A percentile compares a stretch with the other conserved stretches of the same genome.
These are phyloP conservation scores for Zingel zingel DNA, from an alignment of 2,113 vertebrate species.

Conservation along the genomic window DNA sequence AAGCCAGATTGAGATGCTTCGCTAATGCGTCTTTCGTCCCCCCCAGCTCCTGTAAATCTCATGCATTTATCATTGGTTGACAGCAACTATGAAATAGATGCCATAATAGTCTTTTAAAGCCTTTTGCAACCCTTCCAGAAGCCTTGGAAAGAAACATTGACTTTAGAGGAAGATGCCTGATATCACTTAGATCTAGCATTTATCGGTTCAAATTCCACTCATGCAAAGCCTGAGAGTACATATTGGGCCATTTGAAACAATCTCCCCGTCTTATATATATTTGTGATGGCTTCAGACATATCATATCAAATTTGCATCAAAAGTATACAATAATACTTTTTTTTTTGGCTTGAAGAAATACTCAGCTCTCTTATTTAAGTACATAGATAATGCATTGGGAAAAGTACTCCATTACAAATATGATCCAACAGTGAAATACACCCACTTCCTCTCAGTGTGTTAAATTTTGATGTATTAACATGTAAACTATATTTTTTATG, in stretches of 20 bases:
- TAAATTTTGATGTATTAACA: slow-evolving; percentile 19
- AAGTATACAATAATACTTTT: neutral
- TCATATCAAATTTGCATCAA: neutral
- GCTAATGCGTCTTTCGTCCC: slow-evolving; percentile 30
- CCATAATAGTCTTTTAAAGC: slow-evolving; percentile 60
- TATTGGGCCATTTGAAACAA: slow-evolving; percentile 22
- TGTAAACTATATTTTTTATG: neutral
- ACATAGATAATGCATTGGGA: neutral
- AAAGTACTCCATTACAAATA: slow-evolving; percentile 11
- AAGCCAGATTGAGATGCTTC: slow-evolving; percentile 37
- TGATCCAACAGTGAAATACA: neutral
- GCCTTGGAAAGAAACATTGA: slow-evolving; percentile 48
- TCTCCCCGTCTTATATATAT: slow-evolving; percentile 2
- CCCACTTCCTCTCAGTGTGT: neutral
- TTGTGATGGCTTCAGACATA: slow-evolving; percentile 23
- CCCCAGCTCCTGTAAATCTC: slow-evolving; percentile 57
- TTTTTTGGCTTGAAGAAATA: neutral
- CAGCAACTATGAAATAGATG: slow-evolving; percentile 59
- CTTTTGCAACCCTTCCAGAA: slow-evolving; percentile 32
- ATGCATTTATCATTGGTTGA: slow-evolving; percentile 69
- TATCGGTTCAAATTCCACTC: slow-evolving; percentile 34
- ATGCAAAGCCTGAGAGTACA: slow-evolving; percentile 32
- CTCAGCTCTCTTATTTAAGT: neutral
- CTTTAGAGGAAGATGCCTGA: slow-evolving; percentile 50
- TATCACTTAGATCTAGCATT: slow-evolving; percentile 51